These are phyloP conservation scores for Drosophila prosaltans DNA, from an alignment of 1,140 invertebrate species.

Conservation along the genomic window DNA sequence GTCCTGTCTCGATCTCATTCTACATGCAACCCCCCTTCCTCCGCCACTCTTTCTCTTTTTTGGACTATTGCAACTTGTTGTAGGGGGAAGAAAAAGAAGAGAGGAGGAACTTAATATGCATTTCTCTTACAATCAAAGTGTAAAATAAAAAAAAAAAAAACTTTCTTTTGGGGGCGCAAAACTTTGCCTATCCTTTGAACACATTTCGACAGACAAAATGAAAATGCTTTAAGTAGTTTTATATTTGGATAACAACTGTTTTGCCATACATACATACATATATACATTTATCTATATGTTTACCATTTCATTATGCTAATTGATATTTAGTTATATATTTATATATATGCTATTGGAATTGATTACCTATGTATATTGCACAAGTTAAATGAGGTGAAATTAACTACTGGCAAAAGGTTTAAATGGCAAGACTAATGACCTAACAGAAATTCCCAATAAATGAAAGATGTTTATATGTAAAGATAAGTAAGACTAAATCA, in stretches of 20 bases:
- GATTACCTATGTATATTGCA: neutral
- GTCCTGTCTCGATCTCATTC: neutral
- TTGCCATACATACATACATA: neutral
- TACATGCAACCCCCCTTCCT: neutral
- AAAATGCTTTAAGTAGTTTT: conserved; percentile 35
- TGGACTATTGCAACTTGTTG: conserved; percentile 39
- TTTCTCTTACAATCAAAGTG: conserved; percentile 18
- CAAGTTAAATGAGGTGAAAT: neutral
- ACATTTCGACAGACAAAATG: conserved; percentile 4
- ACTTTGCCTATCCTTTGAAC: conserved; percentile 4
- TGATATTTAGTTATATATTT: conserved; percentile 41
- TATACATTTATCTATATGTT: neutral
- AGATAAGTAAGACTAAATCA: too few species aligned
- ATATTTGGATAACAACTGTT: conserved; percentile 5
- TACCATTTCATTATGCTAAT: conserved; percentile 47
- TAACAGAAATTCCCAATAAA: neutral
- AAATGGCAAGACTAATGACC: neutral
- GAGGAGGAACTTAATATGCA: conserved; percentile 49
- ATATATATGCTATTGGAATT: conserved; percentile 39
- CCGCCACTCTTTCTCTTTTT: neutral
- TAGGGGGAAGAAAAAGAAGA: neutral
- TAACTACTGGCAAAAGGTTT: neutral
- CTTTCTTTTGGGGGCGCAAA: neutral
- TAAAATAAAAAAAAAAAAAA: conserved; percentile 16
- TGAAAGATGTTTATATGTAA: too few species aligned